A percentile compares a stretch with the other conserved stretches of the same genome.
Conservation (phyloP, 2,113 vertebrate genomes). For the Castor canadensis region DNA sequence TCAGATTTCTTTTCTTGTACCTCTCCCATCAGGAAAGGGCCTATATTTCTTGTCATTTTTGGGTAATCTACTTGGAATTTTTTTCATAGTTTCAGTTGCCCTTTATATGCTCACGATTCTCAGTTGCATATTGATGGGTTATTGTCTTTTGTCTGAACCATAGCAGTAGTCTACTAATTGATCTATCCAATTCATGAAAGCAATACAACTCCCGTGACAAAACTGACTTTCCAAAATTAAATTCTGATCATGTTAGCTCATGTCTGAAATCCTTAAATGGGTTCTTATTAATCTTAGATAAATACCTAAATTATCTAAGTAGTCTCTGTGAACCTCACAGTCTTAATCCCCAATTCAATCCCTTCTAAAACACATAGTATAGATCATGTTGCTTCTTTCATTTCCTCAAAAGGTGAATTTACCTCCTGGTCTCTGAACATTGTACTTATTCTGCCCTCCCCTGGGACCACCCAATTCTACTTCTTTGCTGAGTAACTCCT, state of each 20-base stretch:
- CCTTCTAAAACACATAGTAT: not conserved
- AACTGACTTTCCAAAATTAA: conserved; percentile 12
- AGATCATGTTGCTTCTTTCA: not conserved
- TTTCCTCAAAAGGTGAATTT: not conserved
- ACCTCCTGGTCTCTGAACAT: not conserved
- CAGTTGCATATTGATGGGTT: not conserved
- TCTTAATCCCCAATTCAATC: not conserved
- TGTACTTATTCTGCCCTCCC: not conserved
- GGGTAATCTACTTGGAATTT: not conserved
- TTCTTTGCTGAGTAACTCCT: not conserved
- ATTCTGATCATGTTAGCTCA: not conserved
- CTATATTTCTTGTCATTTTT: not conserved
- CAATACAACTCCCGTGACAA: not conserved
- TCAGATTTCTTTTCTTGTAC: not conserved
- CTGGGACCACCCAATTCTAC: not conserved
- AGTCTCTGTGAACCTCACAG: not conserved
- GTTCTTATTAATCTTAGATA: not conserved
- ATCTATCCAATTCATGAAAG: not conserved
- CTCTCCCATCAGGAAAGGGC: not conserved
- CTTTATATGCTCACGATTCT: not conserved
- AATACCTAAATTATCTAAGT: not conserved
- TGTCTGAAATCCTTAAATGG: conserved; percentile 19
- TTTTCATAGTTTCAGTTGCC: not conserved
- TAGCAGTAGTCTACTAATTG: not conserved
- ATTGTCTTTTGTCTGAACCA: not conserved